Evolutionary conservation across 1,140 invertebrate species (phyloP).

Genomic region (Calephelis nemesis): DNA sequence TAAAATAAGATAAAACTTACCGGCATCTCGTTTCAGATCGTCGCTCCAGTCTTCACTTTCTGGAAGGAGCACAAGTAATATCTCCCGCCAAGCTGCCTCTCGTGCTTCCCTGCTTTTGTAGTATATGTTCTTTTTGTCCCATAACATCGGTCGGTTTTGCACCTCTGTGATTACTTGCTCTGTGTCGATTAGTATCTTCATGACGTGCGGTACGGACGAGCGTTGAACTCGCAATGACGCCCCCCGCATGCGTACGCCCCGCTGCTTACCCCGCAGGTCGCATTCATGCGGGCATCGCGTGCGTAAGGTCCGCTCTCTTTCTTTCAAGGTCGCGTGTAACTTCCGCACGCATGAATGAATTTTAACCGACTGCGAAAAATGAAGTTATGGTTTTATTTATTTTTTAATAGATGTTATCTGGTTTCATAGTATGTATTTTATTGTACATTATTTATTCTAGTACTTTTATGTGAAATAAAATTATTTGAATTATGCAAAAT

Average conservation of each 20-base stretch:
- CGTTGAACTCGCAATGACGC: background rate
- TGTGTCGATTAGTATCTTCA: slow-evolving; percentile 25
- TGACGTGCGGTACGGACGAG: slow-evolving; percentile 19
- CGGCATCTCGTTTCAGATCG: background rate
- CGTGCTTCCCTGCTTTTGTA: slow-evolving; percentile 24
- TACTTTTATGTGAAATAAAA: no score
- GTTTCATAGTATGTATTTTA: no score
- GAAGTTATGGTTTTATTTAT: no score
- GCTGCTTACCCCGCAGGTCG: background rate
- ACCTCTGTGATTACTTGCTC: slow-evolving; percentile 24
- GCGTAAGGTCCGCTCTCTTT: background rate
- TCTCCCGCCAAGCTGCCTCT: slow-evolving; percentile 3
- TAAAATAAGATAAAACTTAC: background rate
- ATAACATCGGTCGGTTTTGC: slow-evolving; percentile 19
- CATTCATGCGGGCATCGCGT: background rate
- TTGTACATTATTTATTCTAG: no score
- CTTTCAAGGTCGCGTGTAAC: no score
- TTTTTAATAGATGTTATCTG: no score
- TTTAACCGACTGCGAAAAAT: no score
- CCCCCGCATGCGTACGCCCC: slow-evolving; percentile 9
- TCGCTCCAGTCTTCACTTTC: background rate
- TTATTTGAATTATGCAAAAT: no score
- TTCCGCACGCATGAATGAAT: no score
- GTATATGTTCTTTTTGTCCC: slow-evolving; percentile 17
- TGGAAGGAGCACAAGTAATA: background rate